phyloP scores from a whole-genome alignment of 53 echinoderm and acorn worm species.

The Echinometra lucunter region DNA sequence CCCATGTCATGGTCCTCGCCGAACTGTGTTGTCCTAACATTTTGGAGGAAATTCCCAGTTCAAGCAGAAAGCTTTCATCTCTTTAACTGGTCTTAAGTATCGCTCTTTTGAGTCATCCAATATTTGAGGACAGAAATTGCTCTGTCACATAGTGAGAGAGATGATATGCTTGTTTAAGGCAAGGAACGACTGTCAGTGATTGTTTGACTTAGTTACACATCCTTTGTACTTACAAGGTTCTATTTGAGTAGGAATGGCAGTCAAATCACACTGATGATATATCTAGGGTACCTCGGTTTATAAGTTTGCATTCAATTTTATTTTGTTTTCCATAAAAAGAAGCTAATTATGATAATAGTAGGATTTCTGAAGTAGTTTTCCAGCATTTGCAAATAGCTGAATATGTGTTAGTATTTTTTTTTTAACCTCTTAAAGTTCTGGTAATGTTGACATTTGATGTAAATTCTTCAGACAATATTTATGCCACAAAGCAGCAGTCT shows the following conservation, averaged over 20 bases:
- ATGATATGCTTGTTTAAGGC: constrained; percentile 53
- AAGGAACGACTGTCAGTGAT: not conserved
- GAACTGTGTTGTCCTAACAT: constrained; percentile 40
- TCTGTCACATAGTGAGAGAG: constrained; percentile 44
- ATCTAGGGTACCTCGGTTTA: not conserved
- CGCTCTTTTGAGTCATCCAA: constrained; percentile 54
- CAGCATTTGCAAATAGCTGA: not conserved
- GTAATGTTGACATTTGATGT: not conserved
- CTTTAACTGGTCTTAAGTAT: constrained; percentile 22
- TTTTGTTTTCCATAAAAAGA: not conserved
- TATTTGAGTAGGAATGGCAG: not conserved
- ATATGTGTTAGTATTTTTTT: not conserved
- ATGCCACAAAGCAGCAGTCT: not conserved
- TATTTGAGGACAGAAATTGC: constrained; percentile 53
- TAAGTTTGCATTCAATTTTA: not conserved
- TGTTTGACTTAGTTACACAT: constrained; percentile 7
- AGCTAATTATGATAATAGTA: not conserved
- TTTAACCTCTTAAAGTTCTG: not conserved
- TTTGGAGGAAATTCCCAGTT: constrained; percentile 51
- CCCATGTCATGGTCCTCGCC: not conserved
- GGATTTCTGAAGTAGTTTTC: not conserved
- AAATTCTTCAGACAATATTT: not conserved
- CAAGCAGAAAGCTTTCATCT: constrained; percentile 57
- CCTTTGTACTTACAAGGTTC: constrained; percentile 4
- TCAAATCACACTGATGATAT: not conserved